Evolutionary conservation across 2,113 vertebrate species (phyloP), one percentile per base, ranked within the genome.

Genomic region (Osmerus eperlanus): DNA sequence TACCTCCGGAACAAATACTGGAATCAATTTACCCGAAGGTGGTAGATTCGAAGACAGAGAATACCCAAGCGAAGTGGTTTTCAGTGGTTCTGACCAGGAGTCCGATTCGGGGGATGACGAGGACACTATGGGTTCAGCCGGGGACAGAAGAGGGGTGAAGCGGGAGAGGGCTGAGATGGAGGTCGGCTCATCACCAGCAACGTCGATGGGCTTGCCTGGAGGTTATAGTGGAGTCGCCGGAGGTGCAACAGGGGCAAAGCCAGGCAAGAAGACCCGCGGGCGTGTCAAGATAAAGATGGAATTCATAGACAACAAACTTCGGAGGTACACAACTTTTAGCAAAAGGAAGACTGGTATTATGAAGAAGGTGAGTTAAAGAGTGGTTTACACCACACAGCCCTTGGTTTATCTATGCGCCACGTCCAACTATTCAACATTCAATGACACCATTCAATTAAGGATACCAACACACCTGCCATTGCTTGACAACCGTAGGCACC

Each of bases 221-320:
- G 89, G 81, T 3, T 89, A 89, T 73, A 83, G 85, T 7, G 88
- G 89, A 5, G 83, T 81, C 29, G 72, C 87, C 32, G 84, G 89
- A 18, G 91, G 87, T 1, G 92, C 91, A 8, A 90, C 92, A 0
- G 96, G 94, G 6, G 94, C 93, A 68, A 97, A 94, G 83, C 95
- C 96, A 13, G 95, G 96, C 1, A 98, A 98, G 89, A 98, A 97
- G 83, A 97, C 96, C 62, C 88, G 96, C 53, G 95, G 96, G 54
- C 89, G 96, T 15, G 96, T 97, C 51, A 97, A 97, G 91, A 98
- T 96, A 88, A 97, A 96, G 90, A 97, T 98, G 96, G 92, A 93
- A 81, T 94, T 94, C 81, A 94, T 95, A 81, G 94, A 94, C 87
- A 95, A 95, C 90, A 95, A 95, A 80, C 90, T 95, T 86, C 88